These are phyloP conservation scores for Aporophyla nigra DNA, from an alignment of 2,888 invertebrate species.

Conservation along the genomic window DNA sequence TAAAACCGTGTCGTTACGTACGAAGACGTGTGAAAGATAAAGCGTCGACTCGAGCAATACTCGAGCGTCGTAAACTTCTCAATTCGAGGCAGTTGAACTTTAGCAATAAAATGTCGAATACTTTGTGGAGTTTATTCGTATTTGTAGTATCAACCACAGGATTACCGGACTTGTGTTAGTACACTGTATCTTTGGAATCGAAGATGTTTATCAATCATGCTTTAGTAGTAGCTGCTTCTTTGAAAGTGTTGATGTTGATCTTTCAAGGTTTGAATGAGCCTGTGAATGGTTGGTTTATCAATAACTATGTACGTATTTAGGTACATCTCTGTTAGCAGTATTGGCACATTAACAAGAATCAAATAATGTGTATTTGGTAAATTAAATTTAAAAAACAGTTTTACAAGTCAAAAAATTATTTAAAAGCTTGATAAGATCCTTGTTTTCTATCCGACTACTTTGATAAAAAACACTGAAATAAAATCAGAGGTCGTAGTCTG, in stretches of 20 bases:
- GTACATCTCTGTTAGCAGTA: background rate
- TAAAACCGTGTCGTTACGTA: slow-evolving; percentile 62
- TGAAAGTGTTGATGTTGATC: background rate
- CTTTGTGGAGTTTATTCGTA: slow-evolving; percentile 34
- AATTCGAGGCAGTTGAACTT: slow-evolving; percentile 62
- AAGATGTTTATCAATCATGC: slow-evolving; percentile 23
- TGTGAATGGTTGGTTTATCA: background rate
- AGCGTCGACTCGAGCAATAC: slow-evolving; percentile 41
- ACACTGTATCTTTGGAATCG: slow-evolving; percentile 34
- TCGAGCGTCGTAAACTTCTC: slow-evolving; percentile 63
- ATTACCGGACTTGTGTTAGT: slow-evolving; percentile 30
- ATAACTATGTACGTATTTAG: background rate
- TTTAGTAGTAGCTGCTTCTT: slow-evolving; percentile 15
- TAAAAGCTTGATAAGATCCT: no score
- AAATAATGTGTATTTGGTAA: background rate
- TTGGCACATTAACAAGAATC: background rate
- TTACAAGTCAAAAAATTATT: background rate
- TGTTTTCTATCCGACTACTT: no score
- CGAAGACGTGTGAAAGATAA: slow-evolving; percentile 64
- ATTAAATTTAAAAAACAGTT: background rate
- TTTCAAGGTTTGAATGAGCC: background rate
- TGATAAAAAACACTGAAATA: no score
- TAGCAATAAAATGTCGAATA: slow-evolving; percentile 63
- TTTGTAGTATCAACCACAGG: slow-evolving; percentile 39
- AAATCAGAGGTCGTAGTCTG: background rate